Percentiles rank a stretch among this genome's conserved stretches.
These are phyloP conservation scores for Ranitomeya variabilis DNA, from an alignment of 2,113 vertebrate genomes.

Conservation along the genomic window DNA sequence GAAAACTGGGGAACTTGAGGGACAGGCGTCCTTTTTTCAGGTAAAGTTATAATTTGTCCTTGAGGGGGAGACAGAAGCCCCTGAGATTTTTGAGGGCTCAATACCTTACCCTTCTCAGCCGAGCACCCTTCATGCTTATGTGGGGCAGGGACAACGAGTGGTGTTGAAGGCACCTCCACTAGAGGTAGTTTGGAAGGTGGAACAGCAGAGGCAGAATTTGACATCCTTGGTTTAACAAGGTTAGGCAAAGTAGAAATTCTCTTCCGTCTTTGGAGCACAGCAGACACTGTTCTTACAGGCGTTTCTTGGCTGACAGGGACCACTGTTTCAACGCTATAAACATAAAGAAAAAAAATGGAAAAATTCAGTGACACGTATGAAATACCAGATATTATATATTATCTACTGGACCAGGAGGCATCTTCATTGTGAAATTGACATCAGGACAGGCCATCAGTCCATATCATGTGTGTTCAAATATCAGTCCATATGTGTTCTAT, in stretches of 20 bases:
- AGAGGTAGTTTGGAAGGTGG: slow-evolving; percentile 64
- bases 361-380: background rate
- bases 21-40: slow-evolving; percentile 77
- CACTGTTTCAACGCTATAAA: slow-evolving; percentile 70
- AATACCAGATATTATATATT: background rate
- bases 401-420: background rate
- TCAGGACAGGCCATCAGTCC: background rate
- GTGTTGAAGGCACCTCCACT: slow-evolving; percentile 60
- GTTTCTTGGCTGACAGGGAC: slow-evolving; percentile 60
- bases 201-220: slow-evolving; percentile 66
- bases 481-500: no score
- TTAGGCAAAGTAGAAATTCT: slow-evolving; percentile 81
- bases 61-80: background rate
- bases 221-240: slow-evolving; percentile 73
- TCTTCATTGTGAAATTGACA: background rate
- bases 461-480: background rate
- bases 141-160: slow-evolving; percentile 47
- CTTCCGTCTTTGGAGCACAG: slow-evolving; percentile 82
- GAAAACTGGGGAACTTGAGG: slow-evolving; percentile 73
- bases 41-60: slow-evolving; percentile 50
- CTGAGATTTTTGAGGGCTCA: slow-evolving; percentile 60
- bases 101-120: slow-evolving; percentile 54
- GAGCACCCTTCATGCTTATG: slow-evolving; percentile 57
- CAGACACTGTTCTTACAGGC: slow-evolving; percentile 63
- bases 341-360: slow-evolving; percentile 57